Evolutionary conservation across 1,140 invertebrate genomes (phyloP).

Genomic region (Protaetia brevitarsis): DNA sequence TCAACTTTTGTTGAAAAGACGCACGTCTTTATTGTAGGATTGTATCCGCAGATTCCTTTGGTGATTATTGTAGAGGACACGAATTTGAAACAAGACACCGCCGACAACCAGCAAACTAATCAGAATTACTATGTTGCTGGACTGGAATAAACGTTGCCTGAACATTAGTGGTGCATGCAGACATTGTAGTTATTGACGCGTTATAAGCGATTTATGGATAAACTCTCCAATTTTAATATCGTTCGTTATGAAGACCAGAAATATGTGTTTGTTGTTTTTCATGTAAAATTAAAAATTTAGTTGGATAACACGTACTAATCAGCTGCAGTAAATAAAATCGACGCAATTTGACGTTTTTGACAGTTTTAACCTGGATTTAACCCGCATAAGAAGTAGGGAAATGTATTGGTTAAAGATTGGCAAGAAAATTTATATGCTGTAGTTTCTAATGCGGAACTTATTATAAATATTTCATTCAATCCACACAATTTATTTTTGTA

Average conservation of each 20-base stretch:
- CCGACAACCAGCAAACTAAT: conserved; percentile 34
- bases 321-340: background rate
- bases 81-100: conserved; percentile 39
- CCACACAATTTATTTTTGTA: no score
- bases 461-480: no score
- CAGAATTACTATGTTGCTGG: conserved; percentile 38
- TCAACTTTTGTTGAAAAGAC: conserved; percentile 36
- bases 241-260: no score
- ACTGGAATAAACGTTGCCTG: conserved; percentile 30
- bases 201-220: no score
- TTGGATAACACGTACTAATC: no score
- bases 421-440: no score
- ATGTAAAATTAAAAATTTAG: no score
- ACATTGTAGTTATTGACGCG: conserved; percentile 16
- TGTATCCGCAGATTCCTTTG: conserved; percentile 37
- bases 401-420: no score
- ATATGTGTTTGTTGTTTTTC: no score
- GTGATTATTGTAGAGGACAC: conserved; percentile 39
- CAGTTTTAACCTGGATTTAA: background rate
- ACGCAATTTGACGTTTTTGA: background rate
- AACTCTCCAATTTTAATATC: no score
- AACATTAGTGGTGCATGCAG: conserved; percentile 22
- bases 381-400: no score
- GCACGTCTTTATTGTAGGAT: conserved; percentile 50
- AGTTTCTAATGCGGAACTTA: no score